Evolutionary conservation across 64 coral and sea anemone species (phyloP), one percentile per base, ranked within the genome.

Genomic region (Stylophora pistillata): DNA sequence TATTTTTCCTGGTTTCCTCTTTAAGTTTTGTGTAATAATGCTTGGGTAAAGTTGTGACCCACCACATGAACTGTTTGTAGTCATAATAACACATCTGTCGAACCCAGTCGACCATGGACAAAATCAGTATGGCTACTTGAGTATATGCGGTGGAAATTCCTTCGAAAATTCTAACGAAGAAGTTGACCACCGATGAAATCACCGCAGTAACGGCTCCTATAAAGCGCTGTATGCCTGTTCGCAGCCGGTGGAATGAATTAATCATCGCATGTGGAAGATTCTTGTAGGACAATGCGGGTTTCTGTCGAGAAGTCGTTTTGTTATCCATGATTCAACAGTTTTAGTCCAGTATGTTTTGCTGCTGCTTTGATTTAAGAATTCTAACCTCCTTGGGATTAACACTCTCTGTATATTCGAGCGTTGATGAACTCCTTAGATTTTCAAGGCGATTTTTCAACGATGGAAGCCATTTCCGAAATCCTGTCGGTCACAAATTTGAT

Each of bases 71-170:
- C 11, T 34, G 60, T 21, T 66, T 69, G 62, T 84, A 84, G 61
- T 84, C 80, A 68, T 69, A 84, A 69, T 70, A 2, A 68, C 66
- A 65, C 21, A 84, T 41, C 16, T 17, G 12, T 55, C 62, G 80
- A 54, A 84, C 20, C 30, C 31, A 84, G 80, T 41, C 18, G n/a
- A 70, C 33, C 1, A 84, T 53, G 80, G 16, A 53, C 47, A 28
- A 12, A 20, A 41, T 69, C 21, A 84, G 17, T 15, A 41, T 23
- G 18, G 33, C 62, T 70, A 53, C n/a, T 37, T 41, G 59, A 37
- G 66, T 34, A 62, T 69, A 84, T 26, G 37, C 37, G 53, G 4
- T 25, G 60, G 2, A 69, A 12, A 84, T 11, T 10, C 34, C 58
- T 1, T 21, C 62, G 53, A 84, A 53, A 84, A 68, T 65, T 52